Evolutionary conservation across 2,113 vertebrate species (phyloP), one percentile per base, ranked within the genome.

Genomic region (Acrocephalus arundinaceus): DNA sequence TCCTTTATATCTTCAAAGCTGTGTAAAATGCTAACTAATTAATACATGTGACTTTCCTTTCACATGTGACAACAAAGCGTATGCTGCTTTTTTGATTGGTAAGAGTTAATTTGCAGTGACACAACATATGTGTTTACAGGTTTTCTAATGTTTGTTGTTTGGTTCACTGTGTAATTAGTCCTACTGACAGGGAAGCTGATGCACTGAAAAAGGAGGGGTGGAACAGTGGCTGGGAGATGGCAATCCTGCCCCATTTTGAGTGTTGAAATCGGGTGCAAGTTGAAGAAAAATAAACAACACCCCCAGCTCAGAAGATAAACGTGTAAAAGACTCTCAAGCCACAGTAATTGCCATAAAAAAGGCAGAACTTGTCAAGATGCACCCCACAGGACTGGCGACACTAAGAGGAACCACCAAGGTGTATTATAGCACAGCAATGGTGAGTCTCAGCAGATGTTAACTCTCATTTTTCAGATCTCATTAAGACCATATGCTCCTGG

Each of bases 41-140:
- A 97, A 96, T 93, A 96, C 90, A 95, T 86, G 94, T 67, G 92
- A 86, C 96, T 96, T 78, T 46, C 79, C 83, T 96, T 95, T 96
- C 93, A 96, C 92, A 65, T 72, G 66, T 84, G 93, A 90, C 92
- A 96, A 97, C 94, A 97, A 95, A 97, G 92, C 93, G 15, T 90
- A 90, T 92, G 95, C 80, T 92, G 93, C 93, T 94, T 93, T 94
- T 90, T 88, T 24, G 92, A 79, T 81, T 83, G 87, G 82, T 85
- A 97, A 96, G 94, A 97, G 92, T 95, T 97, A 96, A 96, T 95
- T 93, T 97, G 94, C 89, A 97, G 94, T 94, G 93, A 96, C 93
- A 97, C 92, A 95, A 95, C 94, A 96, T 94, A 95, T 95, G 94
- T 95, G 94, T 94, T 96, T 96, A 92, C 89, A 78, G 89, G 85